phyloP scores from a whole-genome alignment of 53 echinoderm and acorn worm genomes.

The Paelopatides confundens region DNA sequence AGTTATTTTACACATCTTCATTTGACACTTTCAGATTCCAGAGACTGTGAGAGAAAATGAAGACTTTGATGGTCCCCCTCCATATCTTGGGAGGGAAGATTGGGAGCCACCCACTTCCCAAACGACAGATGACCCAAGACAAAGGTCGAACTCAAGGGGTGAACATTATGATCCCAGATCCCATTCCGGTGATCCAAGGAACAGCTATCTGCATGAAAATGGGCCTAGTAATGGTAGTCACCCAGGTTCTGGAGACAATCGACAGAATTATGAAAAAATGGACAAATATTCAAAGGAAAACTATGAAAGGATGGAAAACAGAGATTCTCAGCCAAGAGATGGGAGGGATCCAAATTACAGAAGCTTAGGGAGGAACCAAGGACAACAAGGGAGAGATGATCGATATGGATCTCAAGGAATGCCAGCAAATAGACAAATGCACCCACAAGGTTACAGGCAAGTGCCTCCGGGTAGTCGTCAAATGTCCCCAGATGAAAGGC shows the following conservation, averaged over 20 bases:
- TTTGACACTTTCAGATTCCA: slow-evolving; percentile 52
- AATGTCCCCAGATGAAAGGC: slow-evolving; percentile 51
- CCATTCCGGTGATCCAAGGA: slow-evolving; percentile 9
- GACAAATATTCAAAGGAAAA: slow-evolving; percentile 64
- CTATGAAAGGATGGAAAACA: slow-evolving; percentile 71
- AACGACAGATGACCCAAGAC: slow-evolving; percentile 26
- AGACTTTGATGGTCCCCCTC: slow-evolving; percentile 31
- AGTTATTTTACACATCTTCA: too few species aligned
- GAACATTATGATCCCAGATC: slow-evolving; percentile 37
- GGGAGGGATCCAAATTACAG: slow-evolving; percentile 37
- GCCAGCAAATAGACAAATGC: slow-evolving; percentile 19
- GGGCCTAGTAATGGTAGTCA: slow-evolving; percentile 45
- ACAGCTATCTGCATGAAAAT: slow-evolving; percentile 1
- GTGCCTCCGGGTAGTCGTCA: slow-evolving; percentile 16
- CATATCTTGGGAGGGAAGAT: slow-evolving; percentile 46
- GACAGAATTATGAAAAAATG: slow-evolving; percentile 66
- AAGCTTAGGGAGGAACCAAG: slow-evolving; percentile 38
- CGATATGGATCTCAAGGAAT: slow-evolving; percentile 11
- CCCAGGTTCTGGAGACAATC: slow-evolving; percentile 42
- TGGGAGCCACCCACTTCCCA: slow-evolving; percentile 39
- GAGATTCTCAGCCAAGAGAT: slow-evolving; percentile 29
- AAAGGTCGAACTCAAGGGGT: slow-evolving; percentile 31
- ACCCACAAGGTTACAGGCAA: slow-evolving; percentile 15
- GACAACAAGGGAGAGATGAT: slow-evolving; percentile 12
- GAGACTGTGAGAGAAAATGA: slow-evolving; percentile 68